These are phyloP conservation scores for Ephydatia muelleri DNA, from an alignment of 37 sponge, comb jelly and placozoan species.

Conservation along the genomic window DNA sequence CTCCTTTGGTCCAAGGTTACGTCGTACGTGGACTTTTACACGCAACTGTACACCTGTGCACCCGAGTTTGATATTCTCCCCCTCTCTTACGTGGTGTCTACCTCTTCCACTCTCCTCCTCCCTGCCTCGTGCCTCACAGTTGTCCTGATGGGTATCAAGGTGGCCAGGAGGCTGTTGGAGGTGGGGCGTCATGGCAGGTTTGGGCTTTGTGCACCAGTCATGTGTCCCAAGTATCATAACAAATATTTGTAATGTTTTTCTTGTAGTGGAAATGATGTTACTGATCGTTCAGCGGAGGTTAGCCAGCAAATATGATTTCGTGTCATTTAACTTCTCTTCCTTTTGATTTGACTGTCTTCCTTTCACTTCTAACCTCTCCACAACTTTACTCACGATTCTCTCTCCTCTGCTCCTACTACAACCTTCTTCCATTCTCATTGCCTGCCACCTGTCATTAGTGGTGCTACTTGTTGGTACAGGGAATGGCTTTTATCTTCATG, in stretches of 20 bases:
- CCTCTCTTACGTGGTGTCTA: conserved; percentile 16
- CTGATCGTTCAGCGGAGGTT: too few relatives aligned
- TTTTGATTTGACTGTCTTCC: too few relatives aligned
- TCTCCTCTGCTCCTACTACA: not conserved
- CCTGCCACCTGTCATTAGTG: too few relatives aligned
- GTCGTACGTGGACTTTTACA: conserved; percentile 89
- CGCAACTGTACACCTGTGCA: conserved; percentile 91
- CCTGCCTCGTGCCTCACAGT: too few relatives aligned
- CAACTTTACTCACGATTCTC: not conserved
- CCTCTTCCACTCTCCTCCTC: not conserved
- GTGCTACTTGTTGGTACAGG: conserved; percentile 77
- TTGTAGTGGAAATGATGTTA: not conserved
- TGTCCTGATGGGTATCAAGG: too few relatives aligned
- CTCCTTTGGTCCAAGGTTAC: conserved; percentile 88
- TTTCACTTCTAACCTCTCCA: too few relatives aligned
- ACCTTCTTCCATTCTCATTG: too few relatives aligned
- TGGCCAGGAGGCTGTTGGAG: not conserved
- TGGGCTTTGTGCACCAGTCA: not conserved
- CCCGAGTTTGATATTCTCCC: conserved; percentile 92
- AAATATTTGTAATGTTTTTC: too few relatives aligned
- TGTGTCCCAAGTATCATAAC: not conserved
- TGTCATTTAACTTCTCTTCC: too few relatives aligned
- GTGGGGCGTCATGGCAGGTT: not conserved
- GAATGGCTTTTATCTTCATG: conserved; percentile 60
- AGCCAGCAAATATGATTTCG: too few relatives aligned